Base-by-base conservation (phyloP, 2,113 vertebrate genomes). In the Jaculus jaculus region DNA sequence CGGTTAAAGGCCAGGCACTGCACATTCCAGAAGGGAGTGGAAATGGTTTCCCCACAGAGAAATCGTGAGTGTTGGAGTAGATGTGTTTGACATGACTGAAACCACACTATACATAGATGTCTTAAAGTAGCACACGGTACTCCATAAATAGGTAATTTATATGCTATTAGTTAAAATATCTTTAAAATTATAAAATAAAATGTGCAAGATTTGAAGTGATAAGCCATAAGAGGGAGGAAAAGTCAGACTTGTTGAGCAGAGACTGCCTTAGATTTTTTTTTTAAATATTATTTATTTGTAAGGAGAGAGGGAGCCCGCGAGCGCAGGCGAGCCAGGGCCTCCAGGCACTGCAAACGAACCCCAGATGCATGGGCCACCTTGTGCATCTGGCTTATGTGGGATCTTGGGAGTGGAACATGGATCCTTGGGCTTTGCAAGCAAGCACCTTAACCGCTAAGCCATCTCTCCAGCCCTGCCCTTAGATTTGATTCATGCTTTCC, bases 1-100 rank as follows among this genome's bases (percentile, higher is more conserved):
- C 2, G 1, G 71, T 5, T 61, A 12, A 30, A 7, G 17, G 26
- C 47, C 11, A 2, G n/a, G 47, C 0, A 2, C 28, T 18, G 47
- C 61, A 37, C 34, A 34, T 78, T 61, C 54, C 63, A 11, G 65
- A 77, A 34, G 8, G 51, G 23, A 58, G 11, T 28, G 9, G 24
- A 21, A 21, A 69, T 47, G 16, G 24, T 34, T 13, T 75, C 60
- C 15, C 20, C 32, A 12, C 18, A 61, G 7, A 61, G 51, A 79
- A 61, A 84, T 17, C 1, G 20, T 39, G 39, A 30, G 28, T 72
- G 20, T 82, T 81, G 26, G 61, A 37, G 11, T 20, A 54, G 23
- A 78, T 21, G 11, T 13, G 54, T 69, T 54, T 24, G 18, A 3
- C 26, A 26, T 23, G 26, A 58, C 18, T 34, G 24, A 58, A 66